phyloP scores from a whole-genome alignment of 2,888 invertebrate species.

The Scrobipalpa atriplicella region DNA sequence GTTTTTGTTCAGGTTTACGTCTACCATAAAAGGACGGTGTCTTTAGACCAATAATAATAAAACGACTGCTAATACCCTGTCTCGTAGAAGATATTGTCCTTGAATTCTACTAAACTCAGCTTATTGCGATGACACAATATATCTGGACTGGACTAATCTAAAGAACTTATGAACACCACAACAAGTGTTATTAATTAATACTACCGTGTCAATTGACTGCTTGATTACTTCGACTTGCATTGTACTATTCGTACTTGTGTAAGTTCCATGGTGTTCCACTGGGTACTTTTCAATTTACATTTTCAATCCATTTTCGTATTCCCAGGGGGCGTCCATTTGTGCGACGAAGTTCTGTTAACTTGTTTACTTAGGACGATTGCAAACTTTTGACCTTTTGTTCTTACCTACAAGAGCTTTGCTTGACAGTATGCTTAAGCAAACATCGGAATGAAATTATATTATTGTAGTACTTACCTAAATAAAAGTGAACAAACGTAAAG shows the following conservation, averaged over 20 bases:
- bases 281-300: not conserved
- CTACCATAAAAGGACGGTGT: no score
- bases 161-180: not conserved
- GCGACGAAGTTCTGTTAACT: conserved; percentile 1
- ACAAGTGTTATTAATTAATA: not conserved
- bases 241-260: not conserved
- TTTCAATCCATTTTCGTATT: not conserved
- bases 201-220: not conserved
- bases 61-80: not conserved
- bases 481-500: conserved; percentile 1
- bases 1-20: not conserved
- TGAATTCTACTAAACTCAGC: not conserved
- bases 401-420: not conserved
- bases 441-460: not conserved
- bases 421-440: conserved; percentile 12
- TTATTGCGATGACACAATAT: conserved; percentile 1
- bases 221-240: not conserved
- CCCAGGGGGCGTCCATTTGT: not conserved
- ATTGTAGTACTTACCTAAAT: not conserved
- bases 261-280: not conserved
- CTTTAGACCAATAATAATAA: no score
- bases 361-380: conserved; percentile 20
- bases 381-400: conserved; percentile 1
- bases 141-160: not conserved
- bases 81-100: not conserved